These are phyloP conservation scores for Rhabdornis inornatus DNA, from an alignment of 2,113 vertebrate genomes.

Conservation along the genomic window DNA sequence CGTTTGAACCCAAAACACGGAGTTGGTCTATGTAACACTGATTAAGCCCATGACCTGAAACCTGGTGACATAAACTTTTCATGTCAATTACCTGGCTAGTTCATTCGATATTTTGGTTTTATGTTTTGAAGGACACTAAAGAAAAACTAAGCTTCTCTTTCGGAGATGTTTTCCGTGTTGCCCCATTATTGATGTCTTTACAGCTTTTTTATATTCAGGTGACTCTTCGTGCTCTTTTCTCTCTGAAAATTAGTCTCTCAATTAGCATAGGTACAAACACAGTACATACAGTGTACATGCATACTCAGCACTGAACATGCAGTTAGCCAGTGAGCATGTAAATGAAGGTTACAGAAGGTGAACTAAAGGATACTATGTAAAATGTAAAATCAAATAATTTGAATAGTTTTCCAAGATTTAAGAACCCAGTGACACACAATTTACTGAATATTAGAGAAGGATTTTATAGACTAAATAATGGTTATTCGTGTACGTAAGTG, in stretches of 20 bases:
- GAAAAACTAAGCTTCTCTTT: not conserved
- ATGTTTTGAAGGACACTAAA: not conserved
- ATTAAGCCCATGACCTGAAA: not conserved
- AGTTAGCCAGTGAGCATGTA: not conserved
- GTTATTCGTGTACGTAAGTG: not conserved
- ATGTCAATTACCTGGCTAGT: not conserved
- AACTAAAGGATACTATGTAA: not conserved
- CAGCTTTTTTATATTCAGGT: not conserved
- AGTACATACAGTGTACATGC: not conserved
- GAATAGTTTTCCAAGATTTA: not conserved
- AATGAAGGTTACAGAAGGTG: not conserved
- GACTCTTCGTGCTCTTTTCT: not conserved
- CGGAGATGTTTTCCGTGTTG: not conserved
- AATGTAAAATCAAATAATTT: not conserved
- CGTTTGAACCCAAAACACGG: not conserved
- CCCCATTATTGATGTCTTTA: not conserved
- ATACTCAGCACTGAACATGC: not conserved
- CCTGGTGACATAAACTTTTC: not conserved
- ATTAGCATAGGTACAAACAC: not conserved
- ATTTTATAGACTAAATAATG: not conserved
- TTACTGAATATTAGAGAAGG: not conserved
- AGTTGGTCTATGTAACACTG: rapidly evolving
- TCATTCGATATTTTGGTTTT: not conserved
- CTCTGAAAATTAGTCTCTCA: not conserved
- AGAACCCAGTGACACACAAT: not conserved